Base-by-base conservation (phyloP, 2,888 invertebrate genomes). In the Noctua janthe region DNA sequence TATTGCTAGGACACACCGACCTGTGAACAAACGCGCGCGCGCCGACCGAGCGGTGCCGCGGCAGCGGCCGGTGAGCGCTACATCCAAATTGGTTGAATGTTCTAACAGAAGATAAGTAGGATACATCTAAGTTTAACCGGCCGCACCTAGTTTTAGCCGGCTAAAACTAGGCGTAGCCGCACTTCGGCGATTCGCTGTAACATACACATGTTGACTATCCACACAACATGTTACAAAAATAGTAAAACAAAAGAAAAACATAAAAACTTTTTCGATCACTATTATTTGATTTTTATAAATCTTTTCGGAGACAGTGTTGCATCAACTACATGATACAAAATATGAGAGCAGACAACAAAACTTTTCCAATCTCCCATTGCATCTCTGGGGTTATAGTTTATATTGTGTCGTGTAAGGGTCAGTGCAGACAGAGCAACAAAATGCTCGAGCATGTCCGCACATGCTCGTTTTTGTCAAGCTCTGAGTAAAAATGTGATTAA, bases 321-420 rank as follows among this genome's bases (percentile, higher is more conserved):
- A 85, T 83, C 84, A 86, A 75, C 81, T 84, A 85, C 86, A 79
- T 87, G 85, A 83, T 83, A 83, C 85, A 80, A 87, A 84, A 89
- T 81, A 89, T 86, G 90, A 89, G 88, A 89, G 88, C 85, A 87
- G 72, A 84, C 85, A 83, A 85, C 78, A 76, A 90, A 93, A 93
- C 91, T 93, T 93, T 94, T 94, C 91, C 93, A 94, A 94, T 94
- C 93, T 92, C 85, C 88, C 87, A 90, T 91, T 92, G 92, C 91
- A 92, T 92, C 92, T 91, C 91, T 83, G 80, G 81, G 89, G 88
- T 87, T 88, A 88, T 89, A 90, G 89, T 92, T 91, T 91, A 91
- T 90, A 90, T 91, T 90, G 90, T 89, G 89, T 74, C 49, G 15
- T 67, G n/a, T 81, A 81, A 74, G 29, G 81, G 39, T 49, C 7